phyloP scores from a whole-genome alignment of 2,888 invertebrate species.

The Chymomyza fuscimana region DNA sequence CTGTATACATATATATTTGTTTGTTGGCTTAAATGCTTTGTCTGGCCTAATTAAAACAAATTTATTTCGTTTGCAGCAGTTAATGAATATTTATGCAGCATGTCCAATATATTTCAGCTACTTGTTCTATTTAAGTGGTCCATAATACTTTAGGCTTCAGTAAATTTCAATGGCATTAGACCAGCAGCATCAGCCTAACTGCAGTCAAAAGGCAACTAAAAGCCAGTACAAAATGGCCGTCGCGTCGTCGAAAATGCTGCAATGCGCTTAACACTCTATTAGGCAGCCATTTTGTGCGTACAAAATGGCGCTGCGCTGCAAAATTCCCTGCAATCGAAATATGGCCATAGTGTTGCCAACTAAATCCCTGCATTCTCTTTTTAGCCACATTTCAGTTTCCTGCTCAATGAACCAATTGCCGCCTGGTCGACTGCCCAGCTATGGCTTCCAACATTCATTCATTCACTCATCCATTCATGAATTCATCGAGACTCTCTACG shows the following conservation, averaged over 20 bases:
- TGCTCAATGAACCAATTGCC: conserved; percentile 1
- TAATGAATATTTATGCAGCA: conserved; percentile 64
- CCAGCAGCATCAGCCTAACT: background rate
- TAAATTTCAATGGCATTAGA: background rate
- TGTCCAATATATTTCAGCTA: background rate
- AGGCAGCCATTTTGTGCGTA: background rate
- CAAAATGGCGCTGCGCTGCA: background rate
- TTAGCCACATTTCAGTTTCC: background rate
- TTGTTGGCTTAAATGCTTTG: conserved; percentile 51
- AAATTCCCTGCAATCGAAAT: too few relatives aligned
- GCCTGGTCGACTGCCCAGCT: background rate
- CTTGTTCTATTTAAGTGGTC: background rate
- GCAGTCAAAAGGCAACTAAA: background rate
- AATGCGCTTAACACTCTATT: conserved; percentile 2
- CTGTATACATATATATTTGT: conserved; percentile 25
- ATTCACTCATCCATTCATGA: background rate
- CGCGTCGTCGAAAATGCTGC: background rate
- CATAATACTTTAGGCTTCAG: background rate
- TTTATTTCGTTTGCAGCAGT: conserved; percentile 57
- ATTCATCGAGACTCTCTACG: too few relatives aligned
- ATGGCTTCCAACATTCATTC: background rate
- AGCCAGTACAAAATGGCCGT: background rate
- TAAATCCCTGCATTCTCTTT: background rate
- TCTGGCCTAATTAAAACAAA: conserved; percentile 66
- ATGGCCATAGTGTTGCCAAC: background rate